Conservation (phyloP, 2,797 vertebrate genomes). For the Enteromius paludinosus region DNA sequence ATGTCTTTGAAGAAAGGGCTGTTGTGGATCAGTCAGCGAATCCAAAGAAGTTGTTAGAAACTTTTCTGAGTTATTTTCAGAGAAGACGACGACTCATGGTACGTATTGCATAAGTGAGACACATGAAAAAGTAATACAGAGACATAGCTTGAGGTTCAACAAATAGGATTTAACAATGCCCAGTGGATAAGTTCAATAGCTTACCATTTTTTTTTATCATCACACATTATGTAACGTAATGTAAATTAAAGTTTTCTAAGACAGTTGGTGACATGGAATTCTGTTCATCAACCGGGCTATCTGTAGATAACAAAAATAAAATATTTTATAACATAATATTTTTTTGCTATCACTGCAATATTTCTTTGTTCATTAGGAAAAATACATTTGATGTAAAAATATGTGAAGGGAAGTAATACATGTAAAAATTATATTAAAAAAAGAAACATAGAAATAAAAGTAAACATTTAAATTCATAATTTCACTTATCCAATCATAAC, state of each 20-base stretch:
- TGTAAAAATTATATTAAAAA: neutral
- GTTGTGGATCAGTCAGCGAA: constrained; percentile 68
- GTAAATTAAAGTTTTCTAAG: neutral
- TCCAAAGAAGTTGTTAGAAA: constrained; percentile 68
- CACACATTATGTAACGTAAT: neutral
- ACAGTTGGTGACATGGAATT: neutral
- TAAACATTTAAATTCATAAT: neutral
- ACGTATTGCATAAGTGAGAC: constrained; percentile 67
- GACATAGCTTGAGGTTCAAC: neutral
- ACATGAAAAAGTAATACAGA: neutral
- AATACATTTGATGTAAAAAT: neutral
- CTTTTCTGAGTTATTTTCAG: constrained; percentile 85
- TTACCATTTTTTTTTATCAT: neutral
- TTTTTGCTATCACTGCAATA: neutral
- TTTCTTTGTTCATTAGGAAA: neutral
- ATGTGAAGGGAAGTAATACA: neutral
- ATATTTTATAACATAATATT: neutral
- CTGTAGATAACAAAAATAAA: neutral
- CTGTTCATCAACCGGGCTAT: neutral
- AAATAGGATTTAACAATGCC: too few species aligned
- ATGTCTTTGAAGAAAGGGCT: constrained; percentile 72
- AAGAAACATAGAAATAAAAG: neutral
- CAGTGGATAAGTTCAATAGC: neutral
- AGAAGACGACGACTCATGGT: constrained; percentile 85
- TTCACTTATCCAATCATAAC: neutral